Evolutionary conservation across 2,888 invertebrate genomes (phyloP), one percentile per base, ranked within the genome.

Genomic region (Tetheella fluctuosa): DNA sequence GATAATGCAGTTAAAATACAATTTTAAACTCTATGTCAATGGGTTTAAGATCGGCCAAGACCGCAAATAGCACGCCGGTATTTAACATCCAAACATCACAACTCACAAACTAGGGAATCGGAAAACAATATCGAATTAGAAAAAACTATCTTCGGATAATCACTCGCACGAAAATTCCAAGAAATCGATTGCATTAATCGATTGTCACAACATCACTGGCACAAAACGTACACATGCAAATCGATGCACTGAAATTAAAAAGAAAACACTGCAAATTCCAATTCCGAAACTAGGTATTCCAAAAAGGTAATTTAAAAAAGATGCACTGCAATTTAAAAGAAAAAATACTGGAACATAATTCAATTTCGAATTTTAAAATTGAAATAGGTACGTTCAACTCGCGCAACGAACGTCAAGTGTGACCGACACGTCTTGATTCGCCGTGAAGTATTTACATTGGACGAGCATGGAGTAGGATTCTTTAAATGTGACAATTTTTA

Each of bases 311-410:
- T 4, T 37, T 37, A 15, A 4, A 37, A 37, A 42, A 42, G 10
- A 30, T 10, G 30, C 30, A 42, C 17, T 48, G 20, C 48, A 48
- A 20, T 48, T 8, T 20, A 20, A n/a, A 20, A 48, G 20, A 0
- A 42, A 42, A 42, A 42, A 42, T 42, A 17, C 17, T 42, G 42
- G 17, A 42, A 15, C 7, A 15, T 37, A 54, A 15, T 55, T 20
- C 17, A 55, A 15, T 23, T 55, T 34, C 20, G 8, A 54, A 55
- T 37, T 28, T 28, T 30, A 30, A 54, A 54, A 34, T 48, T 48
- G 20, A 48, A 48, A 48, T 48, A 48, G 48, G 48, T 62, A 74
- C 74, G 74, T 75, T 75, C 69, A 61, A 60, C 63, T 48, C 60
- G 65, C 59, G 37, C 61, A 58, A 60, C 70, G 65, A 30, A 52